Evolutionary conservation across 2,888 invertebrate genomes (phyloP), one percentile per base, ranked within the genome.

Genomic region (Drosophila diplacantha): DNA sequence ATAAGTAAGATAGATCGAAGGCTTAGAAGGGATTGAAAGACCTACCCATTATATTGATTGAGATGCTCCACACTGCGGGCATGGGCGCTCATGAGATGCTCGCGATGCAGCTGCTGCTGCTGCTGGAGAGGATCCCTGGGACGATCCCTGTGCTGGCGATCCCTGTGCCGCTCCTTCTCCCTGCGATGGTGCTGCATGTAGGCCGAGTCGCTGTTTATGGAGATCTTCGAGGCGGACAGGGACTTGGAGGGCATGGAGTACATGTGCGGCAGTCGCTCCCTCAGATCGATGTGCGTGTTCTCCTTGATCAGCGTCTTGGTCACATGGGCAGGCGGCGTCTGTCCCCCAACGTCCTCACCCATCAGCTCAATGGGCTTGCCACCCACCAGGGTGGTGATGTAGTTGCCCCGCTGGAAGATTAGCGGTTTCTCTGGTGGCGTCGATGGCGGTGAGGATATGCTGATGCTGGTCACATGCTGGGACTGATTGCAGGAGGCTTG

Each of bases 321-420:
- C 1, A 88, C 72, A 58, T 87, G 87, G 1, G 83, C 61, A 1
- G 62, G 71, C 2, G 66, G 71, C 20, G 69, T 58, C 16, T 51
- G 54, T 0, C n/a, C 31, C 4, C 43, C n/a, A 14, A 12, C 38
- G 24, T 81, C 78, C 16, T 81, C 87, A 24, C 81, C 87, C 43
- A 86, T 63, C 37, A 88, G 60, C 53, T 87, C 88, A 6, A 88
- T 87, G 34, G 88, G 87, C n/a, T 88, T 88, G 35, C 88, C 88
- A 11, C 87, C 92, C 0, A 94, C 92, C 20, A 95, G 88, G 0
- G 94, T 92, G 2, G 94, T 94, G 26, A 94, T 93, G 82, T 94
- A 94, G 31, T 93, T 93, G 0, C 94, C 95, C 78, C 95, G 93
- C 86, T 94, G 95, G 84, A 93, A 95, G 46, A 94, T 92, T 83